These are phyloP conservation scores for Fregata magnificens DNA, from an alignment of 2,113 vertebrate genomes.

Conservation along the genomic window DNA sequence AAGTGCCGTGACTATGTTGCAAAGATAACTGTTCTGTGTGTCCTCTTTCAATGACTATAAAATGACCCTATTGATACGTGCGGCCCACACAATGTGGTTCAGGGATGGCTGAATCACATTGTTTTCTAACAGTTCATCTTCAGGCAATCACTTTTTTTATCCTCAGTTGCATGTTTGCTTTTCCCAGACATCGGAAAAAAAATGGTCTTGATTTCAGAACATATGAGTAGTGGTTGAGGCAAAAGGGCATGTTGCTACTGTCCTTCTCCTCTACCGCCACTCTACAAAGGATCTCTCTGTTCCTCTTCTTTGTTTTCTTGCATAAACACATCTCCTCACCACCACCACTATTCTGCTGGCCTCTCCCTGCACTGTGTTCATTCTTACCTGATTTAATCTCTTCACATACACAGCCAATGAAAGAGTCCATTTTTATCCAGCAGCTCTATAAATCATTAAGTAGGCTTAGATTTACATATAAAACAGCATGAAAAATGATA, in stretches of 20 bases:
- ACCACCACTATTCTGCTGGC: background rate
- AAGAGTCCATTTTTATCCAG: background rate
- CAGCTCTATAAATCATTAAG: background rate
- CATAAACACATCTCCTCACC: background rate
- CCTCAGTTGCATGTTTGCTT: background rate
- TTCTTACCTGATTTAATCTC: background rate
- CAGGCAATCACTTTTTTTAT: background rate
- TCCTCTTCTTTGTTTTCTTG: background rate
- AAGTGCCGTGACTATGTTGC: background rate
- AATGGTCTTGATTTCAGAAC: background rate
- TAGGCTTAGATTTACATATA: background rate
- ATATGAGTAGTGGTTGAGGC: background rate
- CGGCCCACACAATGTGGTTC: background rate
- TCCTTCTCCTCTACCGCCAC: background rate
- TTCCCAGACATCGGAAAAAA: background rate
- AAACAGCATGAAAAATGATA: background rate
- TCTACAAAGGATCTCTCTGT: background rate
- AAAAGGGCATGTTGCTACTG: background rate
- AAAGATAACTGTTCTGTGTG: background rate
- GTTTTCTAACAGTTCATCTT: background rate
- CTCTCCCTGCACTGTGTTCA: background rate
- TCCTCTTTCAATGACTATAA: background rate
- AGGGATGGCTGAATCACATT: background rate
- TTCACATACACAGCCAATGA: background rate
- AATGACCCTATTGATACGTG: background rate